Base-by-base conservation (phyloP, 2,888 invertebrate species). In the Mimumesa dahlbomi region DNA sequence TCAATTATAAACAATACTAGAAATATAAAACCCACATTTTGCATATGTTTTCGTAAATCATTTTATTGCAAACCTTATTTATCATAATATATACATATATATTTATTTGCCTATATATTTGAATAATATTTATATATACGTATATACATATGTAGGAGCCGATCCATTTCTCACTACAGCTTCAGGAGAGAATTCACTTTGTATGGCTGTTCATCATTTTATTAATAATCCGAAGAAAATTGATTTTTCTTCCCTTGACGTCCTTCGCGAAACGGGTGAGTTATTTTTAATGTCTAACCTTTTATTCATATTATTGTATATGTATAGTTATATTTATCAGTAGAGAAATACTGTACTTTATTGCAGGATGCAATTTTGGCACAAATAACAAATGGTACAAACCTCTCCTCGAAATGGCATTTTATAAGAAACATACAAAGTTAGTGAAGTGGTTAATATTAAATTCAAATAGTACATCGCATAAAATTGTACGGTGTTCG, bases 181-280 rank as follows among this genome's bases (percentile, higher is more conserved):
- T 21, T 31, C 18, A 52, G 75, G 75, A 22, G 65, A 75, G 46
- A 69, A 75, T 72, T 67, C 75, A n/a, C 43, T 76, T 4, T 75
- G 68, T n/a, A 53, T 75, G 53, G 72, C 68, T 18, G 31, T 72
- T 13, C 36, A 65, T 40, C 45, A 68, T 45, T 62, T 45, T 6
- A 53, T 76, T 18, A 46, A 57, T 29, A 48, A 75, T 38, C 62
- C 75, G 38, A 13, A 1, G 6, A 31, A 68, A 6, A n/a, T 25
- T 56, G 65, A 75, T 16, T 65, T 75, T 56, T 68, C 72, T 9
- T 62, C 61, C 22, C 50, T 75, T 6, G 40, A 72, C 18, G 18
- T 65, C 0, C 65, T 76, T 25, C 9, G 25, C 22, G 6, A 48
- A 25, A 48, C 48, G 53, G 75, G 75, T 76, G 13, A 29, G 36